Evolutionary conservation across 2,113 vertebrate genomes (phyloP), one percentile per base, ranked within the genome.

Genomic region (Sylvietta virens): DNA sequence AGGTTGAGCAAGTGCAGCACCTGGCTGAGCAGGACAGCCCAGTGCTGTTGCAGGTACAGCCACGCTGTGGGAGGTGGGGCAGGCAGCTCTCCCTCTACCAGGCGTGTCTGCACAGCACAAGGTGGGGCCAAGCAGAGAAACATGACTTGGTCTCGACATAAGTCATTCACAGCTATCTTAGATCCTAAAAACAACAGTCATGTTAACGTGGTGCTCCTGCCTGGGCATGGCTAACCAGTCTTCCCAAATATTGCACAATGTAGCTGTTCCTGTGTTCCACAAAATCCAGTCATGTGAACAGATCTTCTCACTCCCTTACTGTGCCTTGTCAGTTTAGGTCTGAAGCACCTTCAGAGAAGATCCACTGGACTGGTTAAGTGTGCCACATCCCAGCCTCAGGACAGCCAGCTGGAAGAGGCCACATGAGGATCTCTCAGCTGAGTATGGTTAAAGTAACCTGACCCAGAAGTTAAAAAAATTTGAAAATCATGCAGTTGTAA

Each of bases 31-130:
- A 70, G 31, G 61, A 76, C n/a, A 78, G 26, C 15, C 80, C 48
- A 60, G 53, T 30, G 50, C 50, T 71, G 30, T 21, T 4, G 4
- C 33, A 91, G 42, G 22, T 9, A 84, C 27, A 76, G 64, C 54
- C 1, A 0, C 0, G 0, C 69, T 44, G 31, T 2, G 1, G 56
- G 66, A 72, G 4, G 0, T 17, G 33, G 51, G 19, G 44, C 14
- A 83, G 47, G 78, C n/a, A 73, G 56, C 60, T 79, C 50, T 86
- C 80, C 79, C 76, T 80, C 60, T 8, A 6, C 56, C 80, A 78
- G 92, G 64, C 3, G 1, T 88, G 94, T 67, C 86, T 67, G 76
- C 83, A 74, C 80, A 88, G 72, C 56, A 47, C 83, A 48, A 86
- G 50, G 72, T 84, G 64, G 44, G 87, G 67, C 30, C 76, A 90